A percentile compares a stretch with the other conserved stretches of the same genome.
These are phyloP conservation scores for Malurus leucopterus DNA, from an alignment of 2,797 vertebrate species.

Conservation along the genomic window DNA sequence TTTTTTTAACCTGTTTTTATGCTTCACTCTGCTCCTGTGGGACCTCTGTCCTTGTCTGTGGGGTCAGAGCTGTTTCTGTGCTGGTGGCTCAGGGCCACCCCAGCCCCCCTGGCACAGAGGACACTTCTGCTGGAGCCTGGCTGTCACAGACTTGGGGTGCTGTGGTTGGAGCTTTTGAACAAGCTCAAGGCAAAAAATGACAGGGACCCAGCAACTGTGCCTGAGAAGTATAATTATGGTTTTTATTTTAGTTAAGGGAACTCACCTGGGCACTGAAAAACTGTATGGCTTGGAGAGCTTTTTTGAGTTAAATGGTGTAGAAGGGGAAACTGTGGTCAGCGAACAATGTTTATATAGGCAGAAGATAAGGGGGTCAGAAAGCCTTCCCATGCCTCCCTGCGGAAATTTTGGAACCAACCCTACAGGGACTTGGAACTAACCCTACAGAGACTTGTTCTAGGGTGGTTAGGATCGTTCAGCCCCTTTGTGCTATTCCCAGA, in stretches of 20 bases:
- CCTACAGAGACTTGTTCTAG: accelerated
- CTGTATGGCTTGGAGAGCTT: accelerated
- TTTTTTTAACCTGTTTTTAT: too few species aligned
- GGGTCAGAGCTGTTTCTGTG: neutral
- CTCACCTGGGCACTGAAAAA: neutral
- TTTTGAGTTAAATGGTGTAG: neutral
- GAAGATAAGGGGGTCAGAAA: neutral
- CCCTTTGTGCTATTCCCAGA: neutral
- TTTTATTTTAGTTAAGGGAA: neutral
- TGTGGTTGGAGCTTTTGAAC: neutral
- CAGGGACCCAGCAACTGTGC: neutral
- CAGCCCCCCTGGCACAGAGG: neutral
- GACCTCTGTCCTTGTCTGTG: neutral
- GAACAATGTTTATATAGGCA: neutral
- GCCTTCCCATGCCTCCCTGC: neutral
- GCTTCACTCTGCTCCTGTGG: neutral
- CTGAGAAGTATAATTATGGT: neutral
- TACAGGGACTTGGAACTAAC: accelerated
- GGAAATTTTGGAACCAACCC: neutral
- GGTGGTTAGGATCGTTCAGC: neutral
- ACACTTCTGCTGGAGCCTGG: neutral
- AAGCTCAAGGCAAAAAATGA: neutral
- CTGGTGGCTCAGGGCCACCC: neutral
- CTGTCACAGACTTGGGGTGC: neutral
- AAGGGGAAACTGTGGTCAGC: neutral